These are phyloP conservation scores for Lagocephalus sceleratus DNA, from an alignment of 2,797 vertebrate species.

Conservation along the genomic window DNA sequence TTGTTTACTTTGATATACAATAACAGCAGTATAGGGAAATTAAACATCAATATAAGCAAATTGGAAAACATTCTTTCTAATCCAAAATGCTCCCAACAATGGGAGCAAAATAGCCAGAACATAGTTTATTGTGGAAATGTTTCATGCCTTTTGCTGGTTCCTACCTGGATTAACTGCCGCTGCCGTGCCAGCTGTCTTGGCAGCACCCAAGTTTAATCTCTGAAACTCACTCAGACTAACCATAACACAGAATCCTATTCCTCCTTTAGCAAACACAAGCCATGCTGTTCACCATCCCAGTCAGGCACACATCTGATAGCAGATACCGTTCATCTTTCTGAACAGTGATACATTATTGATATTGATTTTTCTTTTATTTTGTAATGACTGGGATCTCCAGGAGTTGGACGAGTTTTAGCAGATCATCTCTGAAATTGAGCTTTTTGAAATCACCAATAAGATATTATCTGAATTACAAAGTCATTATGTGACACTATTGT, in stretches of 20 bases:
- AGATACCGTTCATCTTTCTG: conserved; percentile 30
- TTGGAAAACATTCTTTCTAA: no score
- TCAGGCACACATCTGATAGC: conserved; percentile 15
- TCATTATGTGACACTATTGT: no score
- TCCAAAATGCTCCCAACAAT: conserved; percentile 41
- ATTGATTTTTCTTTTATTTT: conserved; percentile 46
- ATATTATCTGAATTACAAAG: no score
- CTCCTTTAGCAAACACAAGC: conserved; percentile 30
- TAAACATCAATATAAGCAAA: no score
- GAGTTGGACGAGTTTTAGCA: conserved; percentile 9
- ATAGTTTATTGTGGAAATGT: conserved; percentile 43
- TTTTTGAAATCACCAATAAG: no score
- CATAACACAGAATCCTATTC: conserved; percentile 16
- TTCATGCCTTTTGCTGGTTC: conserved; percentile 29
- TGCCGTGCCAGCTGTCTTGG: conserved; percentile 50
- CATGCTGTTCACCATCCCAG: conserved; percentile 19
- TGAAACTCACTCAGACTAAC: conserved; percentile 42
- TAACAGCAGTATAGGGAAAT: no score
- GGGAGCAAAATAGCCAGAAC: conserved; percentile 45
- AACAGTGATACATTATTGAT: conserved; percentile 23
- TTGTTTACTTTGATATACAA: no score
- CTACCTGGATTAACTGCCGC: conserved; percentile 26
- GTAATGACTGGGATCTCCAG: conserved; percentile 25
- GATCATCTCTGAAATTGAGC: conserved; percentile 3
- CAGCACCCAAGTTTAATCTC: conserved; percentile 53